Percentiles rank a stretch among this genome's conserved stretches.
Conservation (phyloP, 2,888 invertebrate species). For the Smittia sp. region DNA sequence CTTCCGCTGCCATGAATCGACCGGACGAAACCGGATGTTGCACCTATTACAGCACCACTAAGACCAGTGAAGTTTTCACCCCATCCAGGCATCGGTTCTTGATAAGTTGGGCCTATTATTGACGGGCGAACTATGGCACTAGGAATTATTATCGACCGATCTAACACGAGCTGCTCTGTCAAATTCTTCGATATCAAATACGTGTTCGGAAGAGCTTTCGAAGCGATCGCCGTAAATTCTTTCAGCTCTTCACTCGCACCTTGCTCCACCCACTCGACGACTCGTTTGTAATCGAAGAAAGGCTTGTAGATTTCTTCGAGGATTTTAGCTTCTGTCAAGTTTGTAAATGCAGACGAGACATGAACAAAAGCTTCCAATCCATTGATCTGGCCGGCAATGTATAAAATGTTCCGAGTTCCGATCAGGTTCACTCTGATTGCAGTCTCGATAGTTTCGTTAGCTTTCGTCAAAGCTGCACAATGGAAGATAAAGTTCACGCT, state of each 20-base stretch:
- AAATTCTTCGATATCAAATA: slow-evolving; percentile 60
- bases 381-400: slow-evolving; percentile 42
- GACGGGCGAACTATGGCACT: slow-evolving; percentile 58
- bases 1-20: slow-evolving; percentile 54
- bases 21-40: slow-evolving; percentile 56
- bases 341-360: slow-evolving; percentile 60
- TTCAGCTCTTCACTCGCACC: slow-evolving; percentile 16
- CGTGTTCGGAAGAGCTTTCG: slow-evolving; percentile 55
- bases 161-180: slow-evolving; percentile 55
- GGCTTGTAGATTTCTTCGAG: slow-evolving; percentile 55
- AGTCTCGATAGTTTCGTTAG: slow-evolving; percentile 56
- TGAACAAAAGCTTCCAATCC: slow-evolving; percentile 52
- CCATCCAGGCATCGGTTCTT: slow-evolving; percentile 52
- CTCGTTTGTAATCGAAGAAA: slow-evolving; percentile 43
- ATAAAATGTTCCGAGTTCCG: slow-evolving; percentile 43
- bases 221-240: slow-evolving; percentile 24
- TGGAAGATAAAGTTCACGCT: slow-evolving; percentile 56
- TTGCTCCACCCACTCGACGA: slow-evolving; percentile 35
- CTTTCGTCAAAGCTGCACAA: slow-evolving; percentile 57
- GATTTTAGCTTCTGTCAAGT: slow-evolving; percentile 55
- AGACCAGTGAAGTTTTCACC: slow-evolving; percentile 54
- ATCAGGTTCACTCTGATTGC: slow-evolving; percentile 44
- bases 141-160: slow-evolving; percentile 52
- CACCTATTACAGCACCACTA: slow-evolving; percentile 51
- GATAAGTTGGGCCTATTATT: slow-evolving; percentile 47